phyloP scores from a whole-genome alignment of 2,888 invertebrate genomes.

The Pammene aurita region DNA sequence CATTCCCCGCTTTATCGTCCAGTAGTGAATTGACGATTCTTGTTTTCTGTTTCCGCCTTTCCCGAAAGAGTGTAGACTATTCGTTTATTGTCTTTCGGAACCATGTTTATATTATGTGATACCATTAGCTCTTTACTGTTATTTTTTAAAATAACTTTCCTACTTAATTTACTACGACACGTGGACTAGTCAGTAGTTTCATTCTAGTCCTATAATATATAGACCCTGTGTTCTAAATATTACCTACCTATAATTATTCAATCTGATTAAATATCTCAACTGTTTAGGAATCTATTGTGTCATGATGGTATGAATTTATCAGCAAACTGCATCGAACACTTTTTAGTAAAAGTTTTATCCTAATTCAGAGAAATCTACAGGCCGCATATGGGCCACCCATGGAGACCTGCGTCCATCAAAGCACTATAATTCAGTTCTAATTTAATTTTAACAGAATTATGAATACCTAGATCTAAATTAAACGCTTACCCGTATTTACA shows the following conservation, averaged over 20 bases:
- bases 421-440: neutral
- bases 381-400: too few species aligned
- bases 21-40: conserved; percentile 52
- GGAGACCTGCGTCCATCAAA: neutral
- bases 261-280: too few species aligned
- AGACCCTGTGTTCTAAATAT: too few species aligned
- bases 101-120: neutral
- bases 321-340: too few species aligned
- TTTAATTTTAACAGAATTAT: neutral
- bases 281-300: too few species aligned
- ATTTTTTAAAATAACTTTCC: neutral
- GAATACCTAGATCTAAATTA: conserved; percentile 29
- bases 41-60: conserved; percentile 34
- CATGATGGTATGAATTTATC: too few species aligned
- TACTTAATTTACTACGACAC: neutral
- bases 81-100: conserved; percentile 23
- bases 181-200: neutral
- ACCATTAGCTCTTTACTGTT: neutral
- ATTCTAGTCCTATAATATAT: neutral
- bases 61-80: conserved; percentile 37
- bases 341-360: too few species aligned
- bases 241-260: too few species aligned
- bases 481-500: conserved; percentile 47
- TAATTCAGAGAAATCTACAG: too few species aligned
- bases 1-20: conserved; percentile 55